Evolutionary conservation across 2,888 invertebrate species (phyloP), one percentile per base, ranked within the genome.

Genomic region (Dascillus cervinus): DNA sequence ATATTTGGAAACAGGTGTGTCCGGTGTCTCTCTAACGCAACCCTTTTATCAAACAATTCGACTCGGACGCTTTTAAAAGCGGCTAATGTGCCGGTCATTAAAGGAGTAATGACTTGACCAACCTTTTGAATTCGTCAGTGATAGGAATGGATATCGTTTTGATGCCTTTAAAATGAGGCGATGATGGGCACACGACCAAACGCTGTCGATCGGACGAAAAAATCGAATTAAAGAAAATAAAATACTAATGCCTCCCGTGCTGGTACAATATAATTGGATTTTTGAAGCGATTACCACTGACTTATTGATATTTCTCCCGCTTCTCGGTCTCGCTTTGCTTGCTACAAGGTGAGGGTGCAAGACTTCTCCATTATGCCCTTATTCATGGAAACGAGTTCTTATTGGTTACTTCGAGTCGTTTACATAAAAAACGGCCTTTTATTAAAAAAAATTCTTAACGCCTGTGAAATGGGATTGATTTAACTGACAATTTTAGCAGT

Each of bases 71-170:
- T 35, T 39, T 35, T 35, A 35, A 31, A 30, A 22, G 39, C 37
- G 21, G 27, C 26, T 27, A 32, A 39, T 29, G 32, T 23, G 31
- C 32, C 27, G 29, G 14, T 39, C 39, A 35, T 39, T 39, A 35
- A 32, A 32, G 26, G 32, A 32, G 29, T 39, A 35, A 38, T 8
- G 17, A 17, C 17, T 17, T 17, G 17, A 8, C 17, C 5, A 17
- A 8, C 5, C 17, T 17, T 17, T 17, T 17, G 17, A 17, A 17
- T 17, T 17, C 8, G 8, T 17, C 4, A 8, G 17, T 8, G 17
- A 17, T 17, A 17, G 4, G 17, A n/a, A n/a, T n/a, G n/a, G n/a
- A n/a, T n/a, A n/a, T n/a, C n/a, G n/a, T n/a, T n/a, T n/a, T n/a
- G n/a, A n/a, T n/a, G n/a, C n/a, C n/a, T n/a, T n/a, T n/a, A n/a